Evolutionary conservation across 2,888 invertebrate genomes (phyloP), one percentile per base, ranked within the genome.

Genomic region (Spisula subtruncata): DNA sequence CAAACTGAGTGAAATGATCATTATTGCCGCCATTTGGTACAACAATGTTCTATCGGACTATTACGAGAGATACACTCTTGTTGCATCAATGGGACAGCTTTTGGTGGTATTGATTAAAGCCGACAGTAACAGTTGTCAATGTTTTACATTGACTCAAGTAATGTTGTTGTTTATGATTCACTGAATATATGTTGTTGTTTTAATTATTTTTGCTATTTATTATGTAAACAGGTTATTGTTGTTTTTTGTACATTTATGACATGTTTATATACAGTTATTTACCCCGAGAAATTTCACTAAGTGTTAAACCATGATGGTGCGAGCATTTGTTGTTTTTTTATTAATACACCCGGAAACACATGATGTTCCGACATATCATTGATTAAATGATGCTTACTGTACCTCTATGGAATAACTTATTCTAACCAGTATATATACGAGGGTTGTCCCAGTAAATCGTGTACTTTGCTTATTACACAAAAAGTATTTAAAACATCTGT

Each of bases 221-320:
- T n/a, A 66, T 66, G 60, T n/a, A n/a, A n/a, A n/a, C n/a, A n/a
- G n/a, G n/a, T n/a, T n/a, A n/a, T n/a, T n/a, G n/a, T n/a, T n/a
- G n/a, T n/a, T n/a, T n/a, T n/a, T n/a, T n/a, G n/a, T 66, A 66
- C 5, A 66, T 60, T 66, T 66, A 66, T 66, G 60, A 66, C 51
- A n/a, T 35, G 75, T 75, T 75, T 75, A 75, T 75, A 75, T 75
- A 32, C 29, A 32, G 29, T 75, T 75, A 32, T 75, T 75, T 75
- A 75, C 75, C 75, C 75, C 75, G 25, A 75, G 75, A 75, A 32
- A 75, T 32, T 75, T 75, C n/a, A n/a, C n/a, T 75, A 75, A 29
- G 32, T 75, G 75, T 75, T 75, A 16, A 32, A 75, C 29, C 29
- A 75, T 29, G 75, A 75, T 18, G 29, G 35, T 75, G 32, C 18